Base-by-base conservation (phyloP, 2,888 invertebrate species). In the Heliconius aoede region DNA sequence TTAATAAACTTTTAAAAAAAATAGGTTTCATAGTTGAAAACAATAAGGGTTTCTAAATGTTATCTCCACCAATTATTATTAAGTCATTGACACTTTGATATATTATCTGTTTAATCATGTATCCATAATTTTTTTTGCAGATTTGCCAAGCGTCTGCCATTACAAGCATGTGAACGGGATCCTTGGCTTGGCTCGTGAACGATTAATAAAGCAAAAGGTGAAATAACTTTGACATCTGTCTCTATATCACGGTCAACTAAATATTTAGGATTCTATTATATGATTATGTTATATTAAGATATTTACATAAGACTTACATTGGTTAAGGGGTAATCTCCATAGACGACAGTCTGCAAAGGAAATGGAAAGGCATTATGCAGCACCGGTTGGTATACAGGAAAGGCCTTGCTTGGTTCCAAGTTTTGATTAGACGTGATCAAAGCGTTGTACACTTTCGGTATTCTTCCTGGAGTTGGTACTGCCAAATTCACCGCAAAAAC, bases 361-460 rank as follows among this genome's bases (percentile, higher is more conserved):
- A 89, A 94, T 2, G 95, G 95, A 81, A 96, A 94, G 0, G 95
- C 93, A 79, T 96, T 96, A 78, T 96, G 96, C 62, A 97, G 88
- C 15, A 96, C 96, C 11, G 97, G 97, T 83, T 97, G 97, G 81
- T 97, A 96, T 64, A 97, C 96, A 0, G 97, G 97, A 87, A 95
- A 96, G 0, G 97, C 97, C 78, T 96, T 95, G 83, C 97, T 97
- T 1, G 97, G 96, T 73, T 96, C 95, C 74, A 97, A 88, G 87
- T 97, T 97, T 86, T 97, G 97, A 85, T 97, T 96, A 8, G 97
- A 96, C 4, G 97, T 97, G 86, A 97, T 97, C 76, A 97, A 95
- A 0, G 97, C 97, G 87, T 97, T 97, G 93, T 97, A 97, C 51
- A 97, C 96, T 87, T 96, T 96, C 0, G 97, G 97, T 1, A 96